Base-by-base conservation (phyloP, 2,797 vertebrate species). In the Propithecus deckenii region DNA sequence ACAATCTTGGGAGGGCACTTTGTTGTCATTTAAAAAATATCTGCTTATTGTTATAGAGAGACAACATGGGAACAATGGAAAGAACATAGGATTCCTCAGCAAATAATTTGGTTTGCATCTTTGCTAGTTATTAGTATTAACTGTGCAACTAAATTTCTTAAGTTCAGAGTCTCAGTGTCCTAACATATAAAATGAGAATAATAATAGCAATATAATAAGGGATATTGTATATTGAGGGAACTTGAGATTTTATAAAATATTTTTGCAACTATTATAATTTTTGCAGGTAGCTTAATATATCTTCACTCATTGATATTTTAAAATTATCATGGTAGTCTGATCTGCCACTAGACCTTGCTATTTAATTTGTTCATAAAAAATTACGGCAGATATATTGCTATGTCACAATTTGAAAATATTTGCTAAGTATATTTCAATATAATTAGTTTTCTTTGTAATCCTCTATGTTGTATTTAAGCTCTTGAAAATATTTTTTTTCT, bases 331-430 rank as follows among this genome's bases (percentile, higher is more conserved):
- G 52, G 28, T 23, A 92, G 18, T 74, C 76, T 79, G 91, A 88
- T 65, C 17, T 90, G 50, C 52, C 41, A 59, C 9, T 92, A 89
- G 28, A 78, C 59, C 18, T 90, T 65, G 23, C 57, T 94, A 75
- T 76, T 96, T 83, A 78, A 67, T 93, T 43, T 83, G 20, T 89
- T 81, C 43, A 25, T 63, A 94, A 96, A 95, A 81, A 86, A 81
- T 55, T 81, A 89, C 25, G 61, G 8, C 55, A 87, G 65, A 38
- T 72, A 93, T 71, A 87, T 22, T 72, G 32, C 32, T 80, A 41
- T 71, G 35, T 80, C n/a, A 59, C 25, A 92, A 93, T 89, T 94
- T 93, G 8, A 94, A 96, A 95, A 86, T 59, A 78, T 43, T 41
- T 91, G 35, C 57, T 84, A 93, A 96, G 22, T 72, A 0, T 83